Percentiles rank a stretch among this genome's conserved stretches.
Evolutionary conservation across 2,888 invertebrate genomes (phyloP).

Genomic region (Trichogramma dendrolimi): DNA sequence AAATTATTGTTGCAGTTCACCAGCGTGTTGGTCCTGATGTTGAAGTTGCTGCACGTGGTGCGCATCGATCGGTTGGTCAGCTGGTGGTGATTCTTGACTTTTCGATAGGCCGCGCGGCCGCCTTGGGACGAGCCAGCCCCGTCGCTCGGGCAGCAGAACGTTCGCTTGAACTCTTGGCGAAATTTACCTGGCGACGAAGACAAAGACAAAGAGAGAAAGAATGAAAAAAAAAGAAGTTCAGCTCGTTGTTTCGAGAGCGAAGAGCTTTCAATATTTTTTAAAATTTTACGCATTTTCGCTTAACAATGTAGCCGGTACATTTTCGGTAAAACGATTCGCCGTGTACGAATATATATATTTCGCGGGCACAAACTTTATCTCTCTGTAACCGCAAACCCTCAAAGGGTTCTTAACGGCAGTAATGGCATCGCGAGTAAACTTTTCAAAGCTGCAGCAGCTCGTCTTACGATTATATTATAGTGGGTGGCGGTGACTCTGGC

Average conservation of each 20-base stretch:
- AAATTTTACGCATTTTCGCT: too few relatives aligned
- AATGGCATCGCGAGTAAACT: too few relatives aligned
- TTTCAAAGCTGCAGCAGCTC: too few relatives aligned
- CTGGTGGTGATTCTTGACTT: conserved; percentile 28
- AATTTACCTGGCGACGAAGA: conserved; percentile 56
- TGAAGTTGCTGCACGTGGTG: conserved; percentile 11
- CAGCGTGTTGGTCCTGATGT: conserved; percentile 35
- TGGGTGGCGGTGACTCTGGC: too few relatives aligned
- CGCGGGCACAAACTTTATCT: too few relatives aligned
- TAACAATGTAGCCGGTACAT: too few relatives aligned
- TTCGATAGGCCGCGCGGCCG: conserved; percentile 35
- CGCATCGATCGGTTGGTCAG: not conserved
- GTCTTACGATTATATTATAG: too few relatives aligned
- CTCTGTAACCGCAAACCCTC: too few relatives aligned
- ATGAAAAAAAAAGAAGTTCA: conserved; percentile 30
- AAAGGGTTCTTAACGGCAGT: too few relatives aligned
- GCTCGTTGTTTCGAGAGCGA: not conserved
- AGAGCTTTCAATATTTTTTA: not conserved
- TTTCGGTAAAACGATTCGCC: too few relatives aligned
- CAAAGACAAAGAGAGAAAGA: too few relatives aligned
- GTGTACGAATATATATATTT: too few relatives aligned
- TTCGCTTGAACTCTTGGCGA: conserved; percentile 52
- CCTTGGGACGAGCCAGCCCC: conserved; percentile 20
- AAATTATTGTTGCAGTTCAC: conserved; percentile 39
- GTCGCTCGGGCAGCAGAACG: conserved; percentile 43